Evolutionary conservation across 1,140 invertebrate genomes (phyloP), one percentile per base, ranked within the genome.

Genomic region (Sycobia sp.): DNA sequence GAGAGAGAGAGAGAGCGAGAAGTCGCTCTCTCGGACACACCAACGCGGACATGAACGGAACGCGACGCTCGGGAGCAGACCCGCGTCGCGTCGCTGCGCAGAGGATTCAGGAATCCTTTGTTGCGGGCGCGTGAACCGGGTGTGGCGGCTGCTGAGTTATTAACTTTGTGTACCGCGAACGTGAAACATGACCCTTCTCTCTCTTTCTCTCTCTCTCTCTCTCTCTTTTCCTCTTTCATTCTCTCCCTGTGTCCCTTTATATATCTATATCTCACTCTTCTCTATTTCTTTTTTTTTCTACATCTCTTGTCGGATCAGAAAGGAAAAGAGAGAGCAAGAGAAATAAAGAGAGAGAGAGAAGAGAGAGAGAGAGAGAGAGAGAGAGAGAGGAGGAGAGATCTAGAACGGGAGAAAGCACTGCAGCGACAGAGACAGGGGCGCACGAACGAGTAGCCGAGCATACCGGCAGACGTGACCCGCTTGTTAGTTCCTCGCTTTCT

Each of bases 161-260:
- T 71, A 71, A 71, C 66, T 69, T 67, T 71, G 62, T 54, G 61
- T 5, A 16, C 27, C 36, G 32, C 13, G 62, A 65, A 65, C 63
- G 61, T 66, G 69, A 67, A 71, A 68, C 67, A 44, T 65, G 66
- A 71, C 16, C 51, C 25, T n/a, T n/a, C n/a, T n/a, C n/a, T n/a
- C n/a, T n/a, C n/a, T n/a, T n/a, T n/a, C n/a, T n/a, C n/a, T n/a
- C n/a, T n/a, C n/a, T n/a, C n/a, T n/a, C n/a, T n/a, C n/a, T n/a
- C n/a, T n/a, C n/a, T n/a, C n/a, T n/a, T n/a, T n/a, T n/a, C n/a
- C n/a, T n/a, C n/a, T n/a, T n/a, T n/a, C n/a, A n/a, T 11, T 22
- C 2, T 11, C 20, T n/a, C n/a, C 32, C 50, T 25, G 22, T 59
- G 49, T 57, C 20, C 23, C 2, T 4, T 20, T 44, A 44, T 32